Evolutionary conservation across 2,113 vertebrate species (phyloP).

Genomic region (Poecile atricapillus): DNA sequence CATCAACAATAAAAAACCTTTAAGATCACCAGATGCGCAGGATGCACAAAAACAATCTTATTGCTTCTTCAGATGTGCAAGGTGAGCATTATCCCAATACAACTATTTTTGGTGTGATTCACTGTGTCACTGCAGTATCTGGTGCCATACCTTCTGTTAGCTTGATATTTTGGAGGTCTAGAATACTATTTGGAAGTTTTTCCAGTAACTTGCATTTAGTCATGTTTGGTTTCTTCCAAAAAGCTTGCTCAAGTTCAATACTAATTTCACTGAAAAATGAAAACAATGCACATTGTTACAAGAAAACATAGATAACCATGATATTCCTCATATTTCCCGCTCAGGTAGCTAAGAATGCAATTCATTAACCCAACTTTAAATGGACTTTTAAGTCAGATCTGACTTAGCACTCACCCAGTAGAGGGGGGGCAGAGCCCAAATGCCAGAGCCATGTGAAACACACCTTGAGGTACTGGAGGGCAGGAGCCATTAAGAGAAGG

Average conservation of each 20-base stretch:
- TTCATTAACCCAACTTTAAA: neutral
- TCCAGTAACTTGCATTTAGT: conserved; percentile 68
- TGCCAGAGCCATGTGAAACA: neutral
- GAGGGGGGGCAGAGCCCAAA: neutral
- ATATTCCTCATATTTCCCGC: neutral
- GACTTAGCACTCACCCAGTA: neutral
- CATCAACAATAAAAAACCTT: neutral
- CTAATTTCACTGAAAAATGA: conserved; percentile 60
- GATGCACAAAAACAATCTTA: neutral
- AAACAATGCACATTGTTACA: neutral
- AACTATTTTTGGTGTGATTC: neutral
- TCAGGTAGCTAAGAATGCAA: neutral
- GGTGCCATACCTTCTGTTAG: conserved; percentile 79
- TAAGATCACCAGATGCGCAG: neutral
- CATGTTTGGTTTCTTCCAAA: conserved; percentile 77
- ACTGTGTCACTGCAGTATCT: neutral
- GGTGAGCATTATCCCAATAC: neutral
- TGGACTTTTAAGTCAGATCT: neutral
- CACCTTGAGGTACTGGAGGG: neutral
- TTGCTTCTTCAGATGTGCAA: neutral
- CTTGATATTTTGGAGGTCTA: conserved; percentile 72
- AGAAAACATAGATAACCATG: neutral
- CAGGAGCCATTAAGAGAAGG: neutral
- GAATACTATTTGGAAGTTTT: conserved; percentile 70
- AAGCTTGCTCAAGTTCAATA: conserved; percentile 47